phyloP scores from a whole-genome alignment of 2,113 vertebrate species.

The Clarias gariepinus region DNA sequence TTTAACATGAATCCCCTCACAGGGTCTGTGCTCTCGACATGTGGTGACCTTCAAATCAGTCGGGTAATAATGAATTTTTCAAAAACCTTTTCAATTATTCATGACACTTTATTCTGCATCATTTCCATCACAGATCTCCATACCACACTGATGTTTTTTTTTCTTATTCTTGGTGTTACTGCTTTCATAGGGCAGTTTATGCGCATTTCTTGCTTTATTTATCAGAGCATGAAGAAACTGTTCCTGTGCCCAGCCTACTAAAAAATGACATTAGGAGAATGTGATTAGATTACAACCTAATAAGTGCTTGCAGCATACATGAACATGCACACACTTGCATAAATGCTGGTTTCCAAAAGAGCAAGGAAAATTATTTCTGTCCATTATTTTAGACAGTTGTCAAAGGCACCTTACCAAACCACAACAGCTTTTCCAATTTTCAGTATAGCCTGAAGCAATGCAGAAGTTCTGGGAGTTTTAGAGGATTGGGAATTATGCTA shows the following conservation, averaged over 20 bases:
- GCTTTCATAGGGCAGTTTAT: constrained; percentile 76
- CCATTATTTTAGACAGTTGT: neutral
- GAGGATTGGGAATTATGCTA: constrained; percentile 42
- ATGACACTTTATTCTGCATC: constrained; percentile 84
- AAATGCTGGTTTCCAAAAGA: neutral
- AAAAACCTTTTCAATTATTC: constrained; percentile 94
- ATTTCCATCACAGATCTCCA: constrained; percentile 70
- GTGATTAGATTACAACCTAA: constrained; percentile 58
- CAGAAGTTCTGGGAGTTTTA: constrained; percentile 24
- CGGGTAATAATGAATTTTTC: constrained; percentile 88
- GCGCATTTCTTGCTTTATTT: constrained; percentile 89
- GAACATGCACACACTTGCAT: neutral
- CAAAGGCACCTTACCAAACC: constrained; percentile 27
- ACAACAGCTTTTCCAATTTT: neutral
- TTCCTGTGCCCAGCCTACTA: constrained; percentile 64
- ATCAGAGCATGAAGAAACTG: constrained; percentile 78
- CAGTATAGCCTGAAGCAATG: constrained; percentile 27
- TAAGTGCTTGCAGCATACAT: neutral
- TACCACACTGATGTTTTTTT: constrained; percentile 47
- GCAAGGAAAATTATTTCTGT: constrained; percentile 2
- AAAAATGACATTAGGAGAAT: constrained; percentile 46
- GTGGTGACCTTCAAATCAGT: constrained; percentile 82
- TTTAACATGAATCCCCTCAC: constrained; percentile 78
- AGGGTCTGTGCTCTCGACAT: constrained; percentile 76
- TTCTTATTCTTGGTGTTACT: constrained; percentile 52